Evolutionary conservation across 2,797 vertebrate species (phyloP), one percentile per base, ranked within the genome.

Genomic region (Scolopax bukidnonensis): DNA sequence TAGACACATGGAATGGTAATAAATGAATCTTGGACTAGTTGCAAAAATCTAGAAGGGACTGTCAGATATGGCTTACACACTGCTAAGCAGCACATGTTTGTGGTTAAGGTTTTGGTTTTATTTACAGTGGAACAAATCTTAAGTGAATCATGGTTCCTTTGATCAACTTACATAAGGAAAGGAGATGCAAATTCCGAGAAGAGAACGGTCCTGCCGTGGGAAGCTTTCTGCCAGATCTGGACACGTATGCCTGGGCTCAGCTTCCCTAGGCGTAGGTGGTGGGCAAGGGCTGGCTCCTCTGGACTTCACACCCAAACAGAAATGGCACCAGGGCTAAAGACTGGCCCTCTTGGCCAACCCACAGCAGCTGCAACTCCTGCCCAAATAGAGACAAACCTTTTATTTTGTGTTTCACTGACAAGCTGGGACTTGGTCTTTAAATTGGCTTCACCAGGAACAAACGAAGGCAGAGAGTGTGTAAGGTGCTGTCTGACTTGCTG

Each of bases 21-120:
- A 86, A 95, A 76, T 89, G 63, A 95, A 60, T 75, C 70, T 83
- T 92, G 89, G 84, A 76, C 56, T 60, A 25, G 7, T 10, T 83
- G 73, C 75, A 90, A 75, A 90, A 91, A 70, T 28, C 63, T 68
- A 70, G 65, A 57, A 88, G 59, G 54, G 48, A 48, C 61, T 59
- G 50, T 30, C 28, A 2, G 2, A 54, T 63, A 33, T 0, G 68
- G 59, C n/a, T 88, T 69, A 48, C 12, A 75, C 17, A 11, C 38
- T 86, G 61, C 65, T 85, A 81, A 83, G 20, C 24, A 85, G 28
- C 45, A 75, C 59, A 18, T 21, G 45, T 57, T 89, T 77, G 84
- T 75, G 79, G 41, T 64, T 83, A 71, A 69, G 24, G 36, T 19
- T 96, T 63, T 68, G 47, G 21, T 47, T 91, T 80, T 89, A 64